Base-by-base conservation (phyloP, 2,113 vertebrate genomes). In the Xiphophorus hellerii region DNA sequence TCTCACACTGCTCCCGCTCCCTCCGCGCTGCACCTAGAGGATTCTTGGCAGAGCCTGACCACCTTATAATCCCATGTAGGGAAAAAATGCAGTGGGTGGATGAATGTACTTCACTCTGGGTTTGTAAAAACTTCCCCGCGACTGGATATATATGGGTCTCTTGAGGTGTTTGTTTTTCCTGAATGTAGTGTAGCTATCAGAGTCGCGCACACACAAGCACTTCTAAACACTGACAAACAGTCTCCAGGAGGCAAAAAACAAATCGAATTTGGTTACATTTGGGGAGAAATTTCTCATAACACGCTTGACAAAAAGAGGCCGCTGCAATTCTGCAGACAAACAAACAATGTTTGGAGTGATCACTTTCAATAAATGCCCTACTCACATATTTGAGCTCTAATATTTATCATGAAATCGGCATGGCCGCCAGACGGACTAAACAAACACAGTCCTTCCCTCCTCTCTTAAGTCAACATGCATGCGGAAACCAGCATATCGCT, bases 1-100 rank as follows among this genome's bases (percentile, higher is more conserved):
- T 84, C 88, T 82, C 87, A 77, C 89, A 67, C 35, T 62, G 83
- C 87, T 89, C 88, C 78, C 76, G 48, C 89, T 89, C 89, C 87
- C 87, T 82, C 5, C 31, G 74, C 78, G 61, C 84, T 86, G 92
- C 86, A 96, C 96, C 96, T 96, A 96, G 96, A 96, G 95, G 95
- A 95, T 96, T 96, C 94, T 97, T 97, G 96, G 96, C 96, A 96
- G 94, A 89, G 91, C 77, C 89, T 87, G 92, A 93, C 90, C 94
- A 94, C 93, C 95, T 96, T 95, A 94, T 96, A 96, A 96, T 97
- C 95, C 94, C 93, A 93, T 94, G 95, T 92, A 94, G 67, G 93
- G 95, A 91, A 92, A 74, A 84, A 75, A 84, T 94, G 93, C 95
- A 89, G 96, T 97, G 96, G 96, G 95, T 94, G 95, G 95, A 96